These are phyloP conservation scores for Perodicticus potto DNA, from an alignment of 2,797 vertebrate genomes.

Conservation along the genomic window DNA sequence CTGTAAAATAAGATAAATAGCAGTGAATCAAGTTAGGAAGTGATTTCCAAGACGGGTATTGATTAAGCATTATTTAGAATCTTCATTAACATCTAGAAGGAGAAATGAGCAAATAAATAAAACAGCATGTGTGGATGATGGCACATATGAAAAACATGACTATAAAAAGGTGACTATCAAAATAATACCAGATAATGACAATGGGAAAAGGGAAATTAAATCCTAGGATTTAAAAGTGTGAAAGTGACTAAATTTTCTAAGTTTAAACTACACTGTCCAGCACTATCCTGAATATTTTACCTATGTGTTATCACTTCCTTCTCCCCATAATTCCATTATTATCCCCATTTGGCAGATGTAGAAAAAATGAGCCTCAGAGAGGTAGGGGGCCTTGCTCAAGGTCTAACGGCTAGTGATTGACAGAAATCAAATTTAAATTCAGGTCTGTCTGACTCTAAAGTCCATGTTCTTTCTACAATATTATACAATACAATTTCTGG, in stretches of 20 bases:
- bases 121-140: background rate
- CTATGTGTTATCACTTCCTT: background rate
- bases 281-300: background rate
- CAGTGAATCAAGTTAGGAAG: slow-evolving; percentile 16
- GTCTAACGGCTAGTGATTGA: background rate
- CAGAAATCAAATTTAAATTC: background rate
- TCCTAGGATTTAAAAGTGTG: background rate
- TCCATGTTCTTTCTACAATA: background rate
- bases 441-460: background rate
- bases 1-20: slow-evolving; percentile 9
- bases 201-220: background rate
- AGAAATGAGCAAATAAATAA: slow-evolving; percentile 33
- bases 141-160: slow-evolving; percentile 31
- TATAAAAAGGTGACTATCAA: background rate
- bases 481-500: background rate
- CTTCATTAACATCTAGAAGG: background rate
- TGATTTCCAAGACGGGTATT: background rate
- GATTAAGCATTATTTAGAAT: slow-evolving; percentile 22
- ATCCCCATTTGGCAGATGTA: background rate
- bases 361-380: background rate
- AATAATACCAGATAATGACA: background rate
- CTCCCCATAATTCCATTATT: background rate
- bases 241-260: background rate
- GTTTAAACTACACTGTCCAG: background rate
- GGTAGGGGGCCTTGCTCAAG: background rate